Evolutionary conservation across 2,797 vertebrate genomes (phyloP), one percentile per base, ranked within the genome.

Genomic region (Chelon labrosus): DNA sequence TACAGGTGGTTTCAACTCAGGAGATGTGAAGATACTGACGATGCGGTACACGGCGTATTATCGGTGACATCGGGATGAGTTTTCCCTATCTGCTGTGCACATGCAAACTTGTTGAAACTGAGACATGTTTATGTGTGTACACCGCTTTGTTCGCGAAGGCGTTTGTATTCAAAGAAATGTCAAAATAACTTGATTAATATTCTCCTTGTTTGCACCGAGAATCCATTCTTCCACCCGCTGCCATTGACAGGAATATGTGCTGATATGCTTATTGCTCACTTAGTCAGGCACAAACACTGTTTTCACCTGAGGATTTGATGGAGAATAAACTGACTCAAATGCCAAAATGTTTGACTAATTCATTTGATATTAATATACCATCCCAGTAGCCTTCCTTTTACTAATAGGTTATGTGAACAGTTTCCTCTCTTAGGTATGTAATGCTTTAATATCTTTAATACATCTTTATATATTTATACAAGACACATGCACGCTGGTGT

Each of bases 261-360:
- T 85, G 73, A 70, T 73, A 25, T 75, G 74, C 57, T 70, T 60
- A 54, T 74, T 69, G 70, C 75, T 85, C 83, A 62, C 57, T 61
- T 81, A 39, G 51, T 52, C 74, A 75, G 77, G 64, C 67, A 84
- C 83, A 82, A 70, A 68, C 54, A 71, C 71, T 69, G 73, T 88
- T 88, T 85, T 85, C 69, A 74, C 64, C 57, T 68, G 56, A 75
- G 51, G 16, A 56, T 79, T 61, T 76, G 55, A 86, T 64, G 65
- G 80, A 82, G 42, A 91, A 90, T 91, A 20, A 78, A 77, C 38
- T 70, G 67, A 77, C 66, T 77, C 54, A 77, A 79, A 85, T 42
- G 56, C 65, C 50, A 75, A 65, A 65, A n/a, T 41, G 5, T 14
- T 47, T 20, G 17, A 22, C 5, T n/a, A 27, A 53, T 54, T 79